Base-by-base conservation (phyloP, 2,113 vertebrate genomes). In the Psophia crepitans region DNA sequence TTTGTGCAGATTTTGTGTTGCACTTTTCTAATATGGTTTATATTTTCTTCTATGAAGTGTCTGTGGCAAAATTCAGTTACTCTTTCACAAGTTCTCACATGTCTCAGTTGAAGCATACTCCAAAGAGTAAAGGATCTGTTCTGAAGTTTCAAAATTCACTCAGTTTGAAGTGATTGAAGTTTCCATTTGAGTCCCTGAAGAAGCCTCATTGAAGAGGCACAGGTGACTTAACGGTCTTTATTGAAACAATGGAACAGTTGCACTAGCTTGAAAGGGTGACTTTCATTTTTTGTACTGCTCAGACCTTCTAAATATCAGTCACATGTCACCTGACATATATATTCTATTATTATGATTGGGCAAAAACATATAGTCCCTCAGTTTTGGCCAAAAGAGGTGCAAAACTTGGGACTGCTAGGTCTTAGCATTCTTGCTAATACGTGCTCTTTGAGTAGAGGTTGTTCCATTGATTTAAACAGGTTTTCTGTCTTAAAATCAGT, bases 1-100 rank as follows among this genome's bases (percentile, higher is more conserved):
- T 96, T 90, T 74, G 66, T 86, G 83, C 94, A 61, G 82, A n/a
- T 83, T 94, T 88, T 58, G 9, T 90, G 84, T 81, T 96, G 51
- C 12, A 20, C 54, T 95, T 96, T 89, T 91, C 54, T 37, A 84
- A 18, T 51, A 9, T 65, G 71, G 30, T 54, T 81, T 89, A 14
- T 54, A 57, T 92, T 96, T 89, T 17, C 8, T 91, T 90, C 93
- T 87, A 11, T 90, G 32, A 91, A 85, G 61, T 83, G 17, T 85
- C 65, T 51, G 74, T 74, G 75, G 37, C 54, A 93, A 49, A 90
- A 41, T 35, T 80, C 43, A 48, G 51, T 35, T 69, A 30, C 68
- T 51, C 33, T 82, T 77, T 87, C 77, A 61, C n/a, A 49, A 76
- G 35, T 46, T 37, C 51, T 85, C 26, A 7, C 4, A 4, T 63